Conservation (phyloP, 2,113 vertebrate species). For the Mionectes macconnelli region DNA sequence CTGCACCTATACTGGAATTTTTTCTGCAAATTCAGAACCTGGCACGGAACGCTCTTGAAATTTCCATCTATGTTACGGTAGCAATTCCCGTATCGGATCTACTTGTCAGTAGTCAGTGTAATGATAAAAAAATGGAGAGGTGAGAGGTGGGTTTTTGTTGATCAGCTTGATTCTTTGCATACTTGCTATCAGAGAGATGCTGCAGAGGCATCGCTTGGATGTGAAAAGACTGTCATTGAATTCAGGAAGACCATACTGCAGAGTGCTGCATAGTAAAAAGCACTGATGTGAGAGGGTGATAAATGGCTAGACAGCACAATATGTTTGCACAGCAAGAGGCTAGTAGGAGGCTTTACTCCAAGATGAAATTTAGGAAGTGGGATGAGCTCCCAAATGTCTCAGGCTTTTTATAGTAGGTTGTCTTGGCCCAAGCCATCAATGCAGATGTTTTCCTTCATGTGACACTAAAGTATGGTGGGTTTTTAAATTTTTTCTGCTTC, state of each 20-base stretch:
- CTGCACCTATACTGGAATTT: background rate
- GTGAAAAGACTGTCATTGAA: background rate
- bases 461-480: background rate
- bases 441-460: background rate
- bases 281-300: background rate
- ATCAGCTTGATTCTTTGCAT: background rate
- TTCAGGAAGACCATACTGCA: background rate
- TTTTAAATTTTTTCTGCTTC: background rate
- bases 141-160: background rate
- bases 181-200: background rate
- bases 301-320: background rate
- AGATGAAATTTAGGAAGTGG: background rate
- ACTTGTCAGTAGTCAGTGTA: background rate
- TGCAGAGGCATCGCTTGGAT: background rate
- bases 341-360: background rate
- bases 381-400: background rate
- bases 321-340: background rate
- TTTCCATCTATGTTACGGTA: background rate
- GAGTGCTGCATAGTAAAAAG: background rate
- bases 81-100: background rate
- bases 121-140: background rate
- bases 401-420: background rate
- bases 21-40: background rate
- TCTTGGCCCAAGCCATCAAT: background rate
- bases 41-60: background rate